A percentile compares a stretch with the other conserved stretches of the same genome.
Evolutionary conservation across 2,797 vertebrate genomes (phyloP).

Genomic region (Molothrus ater): DNA sequence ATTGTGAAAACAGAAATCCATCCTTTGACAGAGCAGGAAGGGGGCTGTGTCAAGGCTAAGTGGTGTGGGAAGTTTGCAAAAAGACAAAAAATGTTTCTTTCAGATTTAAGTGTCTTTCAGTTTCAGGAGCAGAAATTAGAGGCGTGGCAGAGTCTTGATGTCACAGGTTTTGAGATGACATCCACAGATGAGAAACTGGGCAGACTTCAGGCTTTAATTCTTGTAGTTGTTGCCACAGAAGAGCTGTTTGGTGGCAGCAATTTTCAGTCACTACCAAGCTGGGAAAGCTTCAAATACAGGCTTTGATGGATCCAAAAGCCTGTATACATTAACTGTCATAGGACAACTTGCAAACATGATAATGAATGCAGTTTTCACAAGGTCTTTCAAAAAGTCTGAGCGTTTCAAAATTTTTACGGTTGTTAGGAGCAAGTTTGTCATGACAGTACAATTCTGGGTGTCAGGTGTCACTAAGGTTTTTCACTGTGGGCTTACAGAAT

Average conservation of each 20-base stretch:
- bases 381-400: background rate
- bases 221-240: background rate
- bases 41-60: background rate
- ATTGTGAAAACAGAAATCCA: background rate
- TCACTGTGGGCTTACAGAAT: background rate
- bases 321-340: background rate
- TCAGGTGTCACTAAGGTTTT: background rate
- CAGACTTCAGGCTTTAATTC: background rate
- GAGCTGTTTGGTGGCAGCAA: background rate
- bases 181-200: background rate
- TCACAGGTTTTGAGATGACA: background rate
- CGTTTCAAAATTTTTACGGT: background rate
- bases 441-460: background rate
- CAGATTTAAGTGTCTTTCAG: background rate
- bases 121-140: background rate
- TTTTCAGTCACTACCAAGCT: background rate
- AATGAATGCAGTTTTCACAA: background rate
- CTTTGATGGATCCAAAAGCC: background rate
- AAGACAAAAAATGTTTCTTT: background rate
- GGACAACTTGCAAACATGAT: background rate
- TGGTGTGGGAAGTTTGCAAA: background rate
- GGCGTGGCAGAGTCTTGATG: background rate
- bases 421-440: background rate
- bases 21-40: background rate
- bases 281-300: background rate